These are phyloP conservation scores for Andrena chrysosceles DNA, from an alignment of 2,888 invertebrate genomes.

Conservation along the genomic window DNA sequence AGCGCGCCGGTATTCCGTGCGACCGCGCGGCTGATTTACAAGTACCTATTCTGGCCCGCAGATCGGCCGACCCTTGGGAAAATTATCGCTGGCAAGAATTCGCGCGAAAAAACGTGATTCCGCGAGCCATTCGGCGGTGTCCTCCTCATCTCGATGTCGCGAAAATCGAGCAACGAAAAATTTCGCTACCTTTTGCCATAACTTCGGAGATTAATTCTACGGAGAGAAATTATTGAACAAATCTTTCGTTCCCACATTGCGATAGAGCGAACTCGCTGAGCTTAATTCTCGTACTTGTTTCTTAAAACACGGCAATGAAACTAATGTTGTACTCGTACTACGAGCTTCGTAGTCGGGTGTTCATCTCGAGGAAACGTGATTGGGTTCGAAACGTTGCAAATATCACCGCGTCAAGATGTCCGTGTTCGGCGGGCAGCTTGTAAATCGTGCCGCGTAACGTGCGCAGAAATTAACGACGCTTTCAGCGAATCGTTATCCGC, in stretches of 20 bases:
- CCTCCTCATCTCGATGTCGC: not conserved
- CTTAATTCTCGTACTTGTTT: not conserved
- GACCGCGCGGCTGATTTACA: slow-evolving; percentile 58
- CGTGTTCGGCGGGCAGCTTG: slow-evolving; percentile 39
- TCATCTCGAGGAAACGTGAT: slow-evolving; percentile 1
- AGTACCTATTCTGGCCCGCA: slow-evolving; percentile 50
- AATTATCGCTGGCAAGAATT: slow-evolving; percentile 51
- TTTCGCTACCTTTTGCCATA: not conserved
- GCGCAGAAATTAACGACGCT: slow-evolving; percentile 63
- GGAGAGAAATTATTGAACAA: too few species aligned
- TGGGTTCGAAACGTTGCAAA: slow-evolving; percentile 39
- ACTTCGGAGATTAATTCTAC: too few species aligned
- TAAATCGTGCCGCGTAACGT: slow-evolving; percentile 50
- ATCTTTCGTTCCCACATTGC: not conserved
- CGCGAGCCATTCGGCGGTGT: not conserved
- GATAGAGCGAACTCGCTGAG: too few species aligned
- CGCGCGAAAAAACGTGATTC: slow-evolving; percentile 6
- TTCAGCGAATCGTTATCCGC: slow-evolving; percentile 64
- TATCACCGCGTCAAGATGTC: slow-evolving; percentile 51
- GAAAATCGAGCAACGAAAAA: not conserved
- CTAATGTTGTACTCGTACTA: too few species aligned
- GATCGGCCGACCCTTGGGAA: slow-evolving; percentile 55
- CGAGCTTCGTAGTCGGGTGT: not conserved
- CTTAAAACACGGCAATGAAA: not conserved
- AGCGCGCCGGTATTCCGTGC: slow-evolving; percentile 50